These are phyloP conservation scores for Bombus impatiens DNA, from an alignment of 1,140 invertebrate genomes.

Conservation along the genomic window DNA sequence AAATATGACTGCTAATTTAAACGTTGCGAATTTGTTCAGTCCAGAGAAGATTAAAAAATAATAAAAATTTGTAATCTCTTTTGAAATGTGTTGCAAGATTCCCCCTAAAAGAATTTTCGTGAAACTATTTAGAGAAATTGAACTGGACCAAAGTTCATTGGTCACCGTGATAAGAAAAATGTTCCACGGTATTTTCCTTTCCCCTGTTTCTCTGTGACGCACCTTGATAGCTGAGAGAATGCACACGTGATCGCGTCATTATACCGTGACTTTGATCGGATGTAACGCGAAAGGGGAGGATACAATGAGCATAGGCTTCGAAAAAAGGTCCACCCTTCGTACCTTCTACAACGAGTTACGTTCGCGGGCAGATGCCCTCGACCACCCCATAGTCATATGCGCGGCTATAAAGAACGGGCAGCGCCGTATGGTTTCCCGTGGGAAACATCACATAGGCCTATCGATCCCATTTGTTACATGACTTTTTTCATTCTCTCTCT, in stretches of 20 bases:
- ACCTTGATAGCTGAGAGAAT: slow-evolving; percentile 5
- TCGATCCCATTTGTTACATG: slow-evolving; percentile 60
- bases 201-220: background rate
- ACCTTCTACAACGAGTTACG: slow-evolving; percentile 63
- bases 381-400: slow-evolving; percentile 52
- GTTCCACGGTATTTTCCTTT: background rate
- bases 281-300: slow-evolving; percentile 37
- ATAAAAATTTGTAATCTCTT: background rate
- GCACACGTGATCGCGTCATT: slow-evolving; percentile 35
- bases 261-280: slow-evolving; percentile 47
- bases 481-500: slow-evolving; percentile 22
- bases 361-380: slow-evolving; percentile 63
- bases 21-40: too few relatives aligned
- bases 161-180: background rate
- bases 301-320: slow-evolving; percentile 50
- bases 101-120: background rate
- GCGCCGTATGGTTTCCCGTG: slow-evolving; percentile 77
- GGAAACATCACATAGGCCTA: slow-evolving; percentile 76
- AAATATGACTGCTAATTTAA: too few relatives aligned
- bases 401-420: slow-evolving; percentile 41
- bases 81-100: background rate
- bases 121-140: background rate
- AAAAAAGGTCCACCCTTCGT: slow-evolving; percentile 67
- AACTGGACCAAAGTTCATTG: background rate
- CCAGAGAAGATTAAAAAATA: too few relatives aligned